Evolutionary conservation across 2,888 invertebrate genomes (phyloP).

Genomic region (Hirtodrosophila alboralis): DNA sequence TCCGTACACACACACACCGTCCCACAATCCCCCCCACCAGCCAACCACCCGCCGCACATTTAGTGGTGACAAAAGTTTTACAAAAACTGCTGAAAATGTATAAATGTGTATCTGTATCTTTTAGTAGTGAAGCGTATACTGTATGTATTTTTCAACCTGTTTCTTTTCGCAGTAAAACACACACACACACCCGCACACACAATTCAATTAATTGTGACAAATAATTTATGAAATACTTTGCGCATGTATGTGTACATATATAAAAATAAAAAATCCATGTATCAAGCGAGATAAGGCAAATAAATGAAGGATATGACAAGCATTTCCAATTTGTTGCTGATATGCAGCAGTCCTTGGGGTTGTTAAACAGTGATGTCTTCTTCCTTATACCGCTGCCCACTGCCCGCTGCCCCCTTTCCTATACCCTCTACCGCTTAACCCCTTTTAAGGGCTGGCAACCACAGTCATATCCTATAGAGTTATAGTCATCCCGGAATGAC

Average conservation of each 20-base stretch:
- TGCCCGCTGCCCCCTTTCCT: neutral
- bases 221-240: slow-evolving; percentile 79
- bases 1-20: slow-evolving; percentile 3
- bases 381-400: neutral
- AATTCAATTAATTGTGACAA: slow-evolving; percentile 83
- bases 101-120: slow-evolving; percentile 43
- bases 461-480: slow-evolving; percentile 6
- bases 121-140: neutral
- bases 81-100: slow-evolving; percentile 57
- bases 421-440: slow-evolving; percentile 56
- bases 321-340: slow-evolving; percentile 82
- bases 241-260: slow-evolving; percentile 9
- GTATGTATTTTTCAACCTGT: slow-evolving; percentile 26
- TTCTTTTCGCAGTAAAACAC: slow-evolving; percentile 17
- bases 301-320: slow-evolving; percentile 84
- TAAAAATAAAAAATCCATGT: slow-evolving; percentile 71
- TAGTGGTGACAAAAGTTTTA: slow-evolving; percentile 73
- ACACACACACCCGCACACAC: slow-evolving; percentile 62
- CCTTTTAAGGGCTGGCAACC: slow-evolving; percentile 55
- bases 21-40: slow-evolving; percentile 21
- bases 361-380: slow-evolving; percentile 37
- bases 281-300: slow-evolving; percentile 66
- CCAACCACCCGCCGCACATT: slow-evolving; percentile 36
- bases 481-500: slow-evolving; percentile 21
- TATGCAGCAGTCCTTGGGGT: slow-evolving; percentile 59